Base-by-base conservation (phyloP, 2,797 vertebrate species). In the Manis pentadactyla region DNA sequence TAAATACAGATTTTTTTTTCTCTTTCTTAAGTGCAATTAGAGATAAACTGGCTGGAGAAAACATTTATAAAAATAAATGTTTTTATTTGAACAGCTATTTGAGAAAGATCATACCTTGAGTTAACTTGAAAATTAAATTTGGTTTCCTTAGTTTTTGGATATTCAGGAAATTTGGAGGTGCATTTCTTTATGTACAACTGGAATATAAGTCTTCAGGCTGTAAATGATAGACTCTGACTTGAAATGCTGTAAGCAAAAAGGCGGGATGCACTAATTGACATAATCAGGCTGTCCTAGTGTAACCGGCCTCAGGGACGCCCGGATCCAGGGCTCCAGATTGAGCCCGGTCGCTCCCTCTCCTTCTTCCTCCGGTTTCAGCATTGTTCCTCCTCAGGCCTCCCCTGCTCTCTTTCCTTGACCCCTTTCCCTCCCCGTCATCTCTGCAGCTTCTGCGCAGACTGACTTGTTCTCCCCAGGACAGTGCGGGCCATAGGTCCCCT, bases 1-100 rank as follows among this genome's bases (percentile, higher is more conserved):
- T 49, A 34, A 27, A 4, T 81, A 37, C 7, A 59, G 37, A 99
- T 55, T 31, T 55, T 21, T 78, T 59, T n/a, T 13, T 27, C 83
- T 69, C 21, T 69, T 64, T 46, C 66, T 73, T 59, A 42, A 34
- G 23, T 75, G 13, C 55, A 15, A 7, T 53, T 74, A 66, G 53
- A 89, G 88, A n/a, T 21, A 11, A 83, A 34, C 59, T 63, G 31
- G 34, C 39, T 75, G 13, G 51, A 64, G 37, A 18, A 55, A 59
- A 69, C 10, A 19, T 87, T 77, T 57, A 18, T 79, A 57, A 82
- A 71, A 91, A 88, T 90, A 85, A 95, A 87, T 29, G 29, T 29
- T 61, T 89, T 29, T 42, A 64, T 94, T 81, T 64, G 31, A 71
- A 29, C 96, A 23, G 19, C 73, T 82, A 34, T 68, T 63, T 59